Evolutionary conservation across 1,140 invertebrate genomes (phyloP).

Genomic region (Hormaphis cornu): DNA sequence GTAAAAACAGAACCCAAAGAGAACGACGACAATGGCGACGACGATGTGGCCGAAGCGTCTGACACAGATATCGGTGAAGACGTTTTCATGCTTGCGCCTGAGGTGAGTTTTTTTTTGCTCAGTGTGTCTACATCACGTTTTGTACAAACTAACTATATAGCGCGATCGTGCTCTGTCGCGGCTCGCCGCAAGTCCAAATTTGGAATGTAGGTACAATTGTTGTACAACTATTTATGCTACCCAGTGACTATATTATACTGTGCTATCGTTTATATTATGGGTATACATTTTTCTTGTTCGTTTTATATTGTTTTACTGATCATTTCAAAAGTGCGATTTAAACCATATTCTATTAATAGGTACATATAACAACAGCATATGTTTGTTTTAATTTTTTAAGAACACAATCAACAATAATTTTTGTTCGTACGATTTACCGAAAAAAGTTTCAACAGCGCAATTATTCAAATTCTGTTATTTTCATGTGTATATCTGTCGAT

Average conservation of each 20-base stretch:
- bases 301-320: too few relatives aligned
- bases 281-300: too few relatives aligned
- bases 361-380: too few relatives aligned
- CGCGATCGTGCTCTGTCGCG: neutral
- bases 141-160: neutral
- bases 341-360: too few relatives aligned
- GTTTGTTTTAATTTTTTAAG: too few relatives aligned
- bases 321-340: too few relatives aligned
- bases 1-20: slow-evolving; percentile 22
- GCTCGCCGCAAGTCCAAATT: neutral
- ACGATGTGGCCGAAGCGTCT: neutral
- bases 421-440: too few relatives aligned
- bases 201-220: neutral
- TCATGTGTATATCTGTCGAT: too few relatives aligned
- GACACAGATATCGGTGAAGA: slow-evolving; percentile 10
- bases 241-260: neutral
- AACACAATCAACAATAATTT: too few relatives aligned
- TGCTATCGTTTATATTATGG: neutral
- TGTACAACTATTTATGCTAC: slow-evolving; percentile 11
- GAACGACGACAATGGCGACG: neutral
- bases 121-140: too few relatives aligned
- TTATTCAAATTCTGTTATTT: too few relatives aligned
- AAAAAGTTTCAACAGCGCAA: too few relatives aligned
- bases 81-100: slow-evolving; percentile 4
- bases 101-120: slow-evolving; percentile 6